A percentile compares a stretch with the other conserved stretches of the same genome.
These are phyloP conservation scores for Stenotaenia linearis DNA, from an alignment of 2,888 invertebrate genomes.

Conservation along the genomic window DNA sequence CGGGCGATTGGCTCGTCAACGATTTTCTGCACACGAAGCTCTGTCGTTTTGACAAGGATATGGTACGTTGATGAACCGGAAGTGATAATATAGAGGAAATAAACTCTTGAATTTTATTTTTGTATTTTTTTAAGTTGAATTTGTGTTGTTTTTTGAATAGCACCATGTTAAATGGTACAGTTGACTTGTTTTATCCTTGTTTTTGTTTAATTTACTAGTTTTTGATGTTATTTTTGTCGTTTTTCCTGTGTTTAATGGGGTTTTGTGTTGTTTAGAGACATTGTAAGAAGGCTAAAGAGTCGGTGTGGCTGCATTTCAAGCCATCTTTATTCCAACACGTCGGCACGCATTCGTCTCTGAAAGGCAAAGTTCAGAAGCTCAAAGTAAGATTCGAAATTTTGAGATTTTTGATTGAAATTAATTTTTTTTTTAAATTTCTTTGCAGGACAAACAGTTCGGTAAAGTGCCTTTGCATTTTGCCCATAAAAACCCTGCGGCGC, in stretches of 20 bases:
- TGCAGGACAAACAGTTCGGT: slow-evolving; percentile 80
- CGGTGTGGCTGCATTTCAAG: slow-evolving; percentile 77
- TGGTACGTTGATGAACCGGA: slow-evolving; percentile 35
- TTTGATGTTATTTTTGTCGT: neutral
- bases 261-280: slow-evolving; percentile 60
- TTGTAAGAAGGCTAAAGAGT: slow-evolving; percentile 69
- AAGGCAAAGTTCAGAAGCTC: slow-evolving; percentile 91
- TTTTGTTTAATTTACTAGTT: neutral
- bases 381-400: slow-evolving; percentile 58
- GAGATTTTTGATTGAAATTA: neutral
- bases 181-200: neutral
- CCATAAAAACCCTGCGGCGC: slow-evolving; percentile 69
- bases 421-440: slow-evolving; percentile 10
- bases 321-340: slow-evolving; percentile 93
- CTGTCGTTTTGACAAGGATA: slow-evolving; percentile 58
- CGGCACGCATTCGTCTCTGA: slow-evolving; percentile 87
- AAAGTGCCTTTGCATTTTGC: slow-evolving; percentile 71
- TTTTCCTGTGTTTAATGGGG: slow-evolving; percentile 29
- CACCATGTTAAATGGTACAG: neutral
- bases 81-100: too few relatives aligned
- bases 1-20: slow-evolving; percentile 92
- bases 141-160: neutral
- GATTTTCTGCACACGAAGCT: slow-evolving; percentile 80
- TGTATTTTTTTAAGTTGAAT: neutral
- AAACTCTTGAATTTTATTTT: neutral